Evolutionary conservation across 1,140 invertebrate species (phyloP), one percentile per base, ranked within the genome.

Genomic region (Drosophila teissieri): DNA sequence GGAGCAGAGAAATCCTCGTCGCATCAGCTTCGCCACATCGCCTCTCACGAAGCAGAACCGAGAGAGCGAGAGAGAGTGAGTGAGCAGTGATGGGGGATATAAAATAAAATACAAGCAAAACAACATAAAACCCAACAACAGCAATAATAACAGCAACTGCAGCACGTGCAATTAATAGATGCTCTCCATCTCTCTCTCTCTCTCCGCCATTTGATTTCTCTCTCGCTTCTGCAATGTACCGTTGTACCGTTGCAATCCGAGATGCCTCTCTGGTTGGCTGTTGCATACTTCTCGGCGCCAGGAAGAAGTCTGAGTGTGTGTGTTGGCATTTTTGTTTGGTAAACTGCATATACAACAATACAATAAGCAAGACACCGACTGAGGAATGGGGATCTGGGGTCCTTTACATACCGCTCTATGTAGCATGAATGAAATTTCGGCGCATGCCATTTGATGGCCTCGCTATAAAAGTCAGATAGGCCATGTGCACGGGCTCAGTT

Each of bases 101-200:
- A 89, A 80, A 89, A 89, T 89, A 89, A 89, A 89, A 89, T 89
- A 90, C 80, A 89, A 85, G 85, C 85, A 89, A 89, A 89, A 90
- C 73, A 90, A 84, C 77, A 85, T 78, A 74, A 85, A 81, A 70
- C 65, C 65, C 76, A 79, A 62, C 77, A 85, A 57, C 77, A 83
- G 58, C 70, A 62, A 64, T 54, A 74, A 74, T 51, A 78, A 63
- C 67, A 78, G 58, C 74, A 78, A 56, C 57, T 72, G 65, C 74
- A 78, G 55, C 63, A 89, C 55, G 74, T 89, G 83, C 84, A 88
- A 88, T 88, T 88, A 88, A 73, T 72, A 60, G 51, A 39, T 34
- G 22, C 49, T 58, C 49, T 58, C 49, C 39, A 37, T 51, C 37
- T 39, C 48, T 37, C 63, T 37, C 63, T 37, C n/a, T 36, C 69